Base-by-base conservation (phyloP, 2,113 vertebrate genomes). In the Gavialis gangeticus region DNA sequence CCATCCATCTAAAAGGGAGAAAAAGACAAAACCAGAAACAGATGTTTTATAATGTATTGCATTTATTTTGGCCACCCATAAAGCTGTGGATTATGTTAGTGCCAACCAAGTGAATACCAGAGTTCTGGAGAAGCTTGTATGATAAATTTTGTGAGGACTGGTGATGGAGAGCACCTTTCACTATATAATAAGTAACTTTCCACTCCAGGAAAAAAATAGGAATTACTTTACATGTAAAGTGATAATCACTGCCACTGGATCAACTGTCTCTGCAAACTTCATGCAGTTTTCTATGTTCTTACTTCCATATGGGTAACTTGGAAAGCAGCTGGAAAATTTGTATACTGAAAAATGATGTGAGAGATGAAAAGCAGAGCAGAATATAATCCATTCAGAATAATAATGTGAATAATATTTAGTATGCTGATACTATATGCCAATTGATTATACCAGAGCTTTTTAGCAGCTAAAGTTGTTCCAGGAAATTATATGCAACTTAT, bases 21-120 rank as follows among this genome's bases (percentile, higher is more conserved):
- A 56, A 94, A 90, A 94, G 63, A 30, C 11, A 93, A 94, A 96
- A 96, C 1, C 1, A 12, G 1, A 92, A 94, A 2, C 87, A 96
- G 75, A 89, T 96, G 83, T 94, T 94, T 96, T 94, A 64, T 95
- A 82, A 90, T n/a, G 24, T 87, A 97, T 94, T 88, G 67, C 85
- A 96, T 96, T 91, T 95, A 87, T 93, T 94, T 88, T 95, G 94
- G 91, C 75, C 80, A 93, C 56, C 90, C 96, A 75, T 82, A 91
- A 91, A 97, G 82, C 87, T 96, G 88, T 91, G 79, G 83, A 28
- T 97, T 78, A 91, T 28, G 82, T n/a, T 85, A 93, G 93, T 85
- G 95, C 84, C 79, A 96, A 88, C 84, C 88, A 95, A 90, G 46
- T 88, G 77, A 95, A 69, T 66, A 94, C 73, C 25, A 83, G 81